Base-by-base conservation (phyloP, 2,113 vertebrate genomes). In the Neolamprologus ventralis region DNA sequence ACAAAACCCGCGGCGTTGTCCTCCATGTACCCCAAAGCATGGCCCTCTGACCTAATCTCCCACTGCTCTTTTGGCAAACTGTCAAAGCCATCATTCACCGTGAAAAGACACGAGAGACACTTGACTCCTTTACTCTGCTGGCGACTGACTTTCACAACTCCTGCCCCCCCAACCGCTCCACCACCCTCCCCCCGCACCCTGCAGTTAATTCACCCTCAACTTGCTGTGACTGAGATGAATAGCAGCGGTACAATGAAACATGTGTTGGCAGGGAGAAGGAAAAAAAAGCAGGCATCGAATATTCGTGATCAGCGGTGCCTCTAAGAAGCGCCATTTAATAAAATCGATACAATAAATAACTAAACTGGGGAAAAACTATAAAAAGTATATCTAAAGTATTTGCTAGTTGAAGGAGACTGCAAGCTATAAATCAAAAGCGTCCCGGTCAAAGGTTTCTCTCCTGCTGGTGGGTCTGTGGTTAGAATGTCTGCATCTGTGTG, bases 61-160 rank as follows among this genome's bases (percentile, higher is more conserved):
- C 92, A 85, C 94, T 95, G 94, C 92, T 95, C 95, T 96, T 96
- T 95, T 96, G 96, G 95, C 90, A 53, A 96, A 94, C 95, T 96
- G 95, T 96, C 96, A 96, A 94, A 96, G 91, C 95, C 95, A 96
- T 96, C 96, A 95, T 93, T 95, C 95, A 95, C 94, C 90, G 90
- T 94, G 89, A 94, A 96, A 93, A 94, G 91, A 94, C 93, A 94
- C 85, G 75, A 91, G 92, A 93, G 93, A 93, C 90, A 93, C 95
- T 95, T 91, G 89, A 95, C 95, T 95, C 90, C 86, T 93, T 87
- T 84, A 82, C 91, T 94, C 91, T 89, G 89, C 90, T 83, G 94
- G 95, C 60, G 87, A 86, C 89, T 91, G 94, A 95, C 93, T 91
- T 94, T 93, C 91, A 94, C 89, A 94, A 91, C 89, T 93, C 90